Evolutionary conservation across 37 sponge, comb jelly and placozoan genomes (phyloP), one percentile per base, ranked within the genome.

Genomic region (Corticium candelabrum): DNA sequence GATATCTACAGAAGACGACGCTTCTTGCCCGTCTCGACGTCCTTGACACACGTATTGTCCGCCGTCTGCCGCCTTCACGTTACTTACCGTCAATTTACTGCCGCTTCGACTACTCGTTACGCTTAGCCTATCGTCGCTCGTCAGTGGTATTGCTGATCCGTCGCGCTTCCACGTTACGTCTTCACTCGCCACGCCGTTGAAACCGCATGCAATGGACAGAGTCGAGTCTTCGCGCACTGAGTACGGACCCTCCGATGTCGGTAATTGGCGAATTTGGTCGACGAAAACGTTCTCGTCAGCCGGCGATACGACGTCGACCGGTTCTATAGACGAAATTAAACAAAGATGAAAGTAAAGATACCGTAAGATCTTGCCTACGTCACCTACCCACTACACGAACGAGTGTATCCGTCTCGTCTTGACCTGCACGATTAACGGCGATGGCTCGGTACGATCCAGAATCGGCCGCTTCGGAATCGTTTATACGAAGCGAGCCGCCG

Each of bases 281-380:
- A 50, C 62, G 21, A 50, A 11, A 27, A 50, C 62, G 62, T 50
- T 50, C 62, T 50, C 62, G 11, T 21, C 62, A 27, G 62, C 15
- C 21, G 62, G 15, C 21, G 11, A 21, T 27, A 11, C 15, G 11
- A 50, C 62, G 62, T 27, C 62, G 21, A 21, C 21, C 62, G 21
- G 21, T 50, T 50, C 62, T 27, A 50, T 21, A 11, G 62, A 21
- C 62, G 62, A 21, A 50, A 50, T 27, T 21, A n/a, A n/a, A n/a
- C n/a, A n/a, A n/a, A n/a, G n/a, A n/a, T n/a, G n/a, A n/a, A n/a
- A n/a, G n/a, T n/a, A n/a, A n/a, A n/a, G n/a, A n/a, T n/a, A n/a
- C n/a, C n/a, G n/a, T n/a, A n/a, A n/a, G 62, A 50, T 50, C 15
- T n/a, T n/a, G n/a, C n/a, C 62, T 50, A 50, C 62, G 62, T 50